Percentiles rank a stretch among this genome's conserved stretches.
Conservation (phyloP, 2,888 invertebrate species). For the Hyposoter dolosus region DNA sequence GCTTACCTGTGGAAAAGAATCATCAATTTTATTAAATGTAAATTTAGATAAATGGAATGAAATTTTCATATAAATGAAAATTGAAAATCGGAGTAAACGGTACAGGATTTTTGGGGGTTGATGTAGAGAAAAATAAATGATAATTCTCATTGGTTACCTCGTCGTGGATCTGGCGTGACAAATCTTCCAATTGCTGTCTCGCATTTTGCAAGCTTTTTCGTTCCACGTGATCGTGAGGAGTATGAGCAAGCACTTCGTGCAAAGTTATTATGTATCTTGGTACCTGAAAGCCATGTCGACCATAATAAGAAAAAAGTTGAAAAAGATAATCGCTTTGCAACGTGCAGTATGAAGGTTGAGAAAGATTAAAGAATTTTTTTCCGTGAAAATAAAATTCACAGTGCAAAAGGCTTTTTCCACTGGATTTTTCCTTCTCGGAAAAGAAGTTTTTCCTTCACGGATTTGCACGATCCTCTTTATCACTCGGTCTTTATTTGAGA, state of each 20-base stretch:
- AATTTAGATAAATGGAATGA: background rate
- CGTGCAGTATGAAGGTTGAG: background rate
- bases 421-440: background rate
- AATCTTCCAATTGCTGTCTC: constrained; percentile 93
- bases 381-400: background rate
- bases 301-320: background rate
- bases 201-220: constrained; percentile 95
- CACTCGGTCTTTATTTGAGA: constrained; percentile 2
- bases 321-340: background rate
- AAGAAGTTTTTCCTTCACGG: constrained; percentile 1
- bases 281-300: constrained; percentile 87
- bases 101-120: background rate
- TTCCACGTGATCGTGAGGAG: constrained; percentile 97
- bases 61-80: background rate
- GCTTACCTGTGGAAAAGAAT: constrained; percentile 88
- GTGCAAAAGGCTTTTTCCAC: background rate
- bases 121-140: background rate
- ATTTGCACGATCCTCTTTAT: constrained; percentile 6
- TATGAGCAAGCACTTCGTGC: constrained; percentile 95
- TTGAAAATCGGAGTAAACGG: background rate
- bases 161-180: constrained; percentile 94
- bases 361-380: background rate
- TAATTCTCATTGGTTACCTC: constrained; percentile 86
- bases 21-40: background rate
- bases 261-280: constrained; percentile 96